Evolutionary conservation across 2,888 invertebrate genomes (phyloP).

Genomic region (Gymnosoma rotundatum): DNA sequence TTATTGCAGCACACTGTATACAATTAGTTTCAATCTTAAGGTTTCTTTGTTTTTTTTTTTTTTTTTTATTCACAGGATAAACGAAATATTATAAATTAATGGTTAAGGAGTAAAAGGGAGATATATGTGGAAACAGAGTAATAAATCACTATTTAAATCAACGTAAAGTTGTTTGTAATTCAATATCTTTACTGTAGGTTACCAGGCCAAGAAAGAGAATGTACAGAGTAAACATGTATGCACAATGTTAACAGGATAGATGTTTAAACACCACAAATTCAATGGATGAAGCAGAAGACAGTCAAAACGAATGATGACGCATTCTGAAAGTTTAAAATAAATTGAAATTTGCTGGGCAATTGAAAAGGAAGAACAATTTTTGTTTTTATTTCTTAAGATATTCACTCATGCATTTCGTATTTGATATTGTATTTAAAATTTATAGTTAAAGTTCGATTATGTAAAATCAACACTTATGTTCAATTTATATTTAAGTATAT

Average conservation of each 20-base stretch:
- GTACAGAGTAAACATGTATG: slow-evolving; percentile 5
- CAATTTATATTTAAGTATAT: neutral
- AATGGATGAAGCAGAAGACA: slow-evolving; percentile 26
- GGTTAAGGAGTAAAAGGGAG: neutral
- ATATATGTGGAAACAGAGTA: slow-evolving; percentile 3
- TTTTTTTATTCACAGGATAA: slow-evolving; percentile 40
- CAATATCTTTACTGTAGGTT: slow-evolving; percentile 55
- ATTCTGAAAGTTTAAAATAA: slow-evolving; percentile 40
- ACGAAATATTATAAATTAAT: slow-evolving; percentile 12
- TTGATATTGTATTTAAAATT: neutral
- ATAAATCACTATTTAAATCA: slow-evolving; percentile 25
- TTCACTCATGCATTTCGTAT: neutral
- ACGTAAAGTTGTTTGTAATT: slow-evolving; percentile 43
- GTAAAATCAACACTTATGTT: neutral
- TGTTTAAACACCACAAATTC: slow-evolving; percentile 15
- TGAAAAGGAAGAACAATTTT: slow-evolving; percentile 4
- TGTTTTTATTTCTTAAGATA: slow-evolving; percentile 16
- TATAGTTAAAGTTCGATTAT: slow-evolving; percentile 38
- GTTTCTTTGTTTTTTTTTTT: no score
- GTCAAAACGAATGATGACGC: slow-evolving; percentile 59
- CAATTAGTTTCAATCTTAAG: slow-evolving; percentile 24
- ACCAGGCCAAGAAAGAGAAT: slow-evolving; percentile 62
- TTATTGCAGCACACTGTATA: slow-evolving; percentile 41
- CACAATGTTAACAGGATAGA: slow-evolving; percentile 27
- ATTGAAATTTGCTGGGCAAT: slow-evolving; percentile 26